These are phyloP conservation scores for Conger conger DNA, from an alignment of 2,113 vertebrate genomes.

Conservation along the genomic window DNA sequence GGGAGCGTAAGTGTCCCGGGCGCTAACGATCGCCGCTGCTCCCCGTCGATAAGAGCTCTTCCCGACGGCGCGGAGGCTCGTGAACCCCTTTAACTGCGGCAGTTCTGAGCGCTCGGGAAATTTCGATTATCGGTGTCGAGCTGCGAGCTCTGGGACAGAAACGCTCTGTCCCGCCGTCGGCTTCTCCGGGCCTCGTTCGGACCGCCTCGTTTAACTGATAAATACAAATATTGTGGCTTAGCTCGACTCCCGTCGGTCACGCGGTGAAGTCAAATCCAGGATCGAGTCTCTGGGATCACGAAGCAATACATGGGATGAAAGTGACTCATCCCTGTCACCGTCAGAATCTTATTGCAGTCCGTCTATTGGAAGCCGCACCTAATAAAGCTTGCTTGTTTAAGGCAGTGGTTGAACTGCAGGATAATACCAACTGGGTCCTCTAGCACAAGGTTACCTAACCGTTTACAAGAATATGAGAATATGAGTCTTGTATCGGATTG, in stretches of 20 bases:
- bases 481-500: background rate
- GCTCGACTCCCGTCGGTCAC: background rate
- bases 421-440: background rate
- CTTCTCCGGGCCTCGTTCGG: background rate
- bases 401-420: background rate
- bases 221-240: background rate
- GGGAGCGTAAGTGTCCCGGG: background rate
- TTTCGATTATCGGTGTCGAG: background rate
- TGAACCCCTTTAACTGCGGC: background rate
- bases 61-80: background rate
- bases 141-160: background rate
- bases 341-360: background rate
- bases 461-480: background rate
- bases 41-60: background rate
- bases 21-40: background rate
- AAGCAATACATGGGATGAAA: background rate
- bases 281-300: background rate
- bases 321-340: no score
- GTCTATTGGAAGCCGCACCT: background rate
- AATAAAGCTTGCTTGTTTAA: background rate
- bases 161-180: background rate
- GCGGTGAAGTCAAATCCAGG: background rate
- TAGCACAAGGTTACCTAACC: background rate
- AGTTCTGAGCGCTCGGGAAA: background rate
- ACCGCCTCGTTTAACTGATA: background rate